Evolutionary conservation across 2,888 invertebrate genomes (phyloP).

Genomic region (Epinotia brunnichana): DNA sequence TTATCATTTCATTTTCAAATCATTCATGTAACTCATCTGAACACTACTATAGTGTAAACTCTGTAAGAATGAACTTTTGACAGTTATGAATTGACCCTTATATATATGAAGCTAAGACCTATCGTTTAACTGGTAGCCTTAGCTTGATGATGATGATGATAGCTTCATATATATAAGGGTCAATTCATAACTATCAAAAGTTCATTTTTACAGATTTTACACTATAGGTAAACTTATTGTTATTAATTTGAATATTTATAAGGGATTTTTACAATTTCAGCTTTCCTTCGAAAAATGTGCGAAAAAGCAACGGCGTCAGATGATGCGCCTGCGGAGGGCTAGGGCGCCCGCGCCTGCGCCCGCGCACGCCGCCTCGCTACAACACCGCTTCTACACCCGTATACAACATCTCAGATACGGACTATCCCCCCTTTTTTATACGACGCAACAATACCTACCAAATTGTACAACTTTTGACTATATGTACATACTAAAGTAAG

Average conservation of each 20-base stretch:
- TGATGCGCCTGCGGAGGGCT: conserved; percentile 70
- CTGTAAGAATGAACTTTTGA: no score
- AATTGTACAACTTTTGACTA: conserved; percentile 73
- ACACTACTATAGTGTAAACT: no score
- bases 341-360: conserved; percentile 52
- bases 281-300: conserved; percentile 95
- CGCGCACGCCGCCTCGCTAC: conserved; percentile 49
- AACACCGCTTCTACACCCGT: conserved; percentile 57
- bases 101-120: no score
- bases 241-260: neutral
- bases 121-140: no score
- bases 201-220: no score
- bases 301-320: conserved; percentile 69
- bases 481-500: conserved; percentile 82
- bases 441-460: conserved; percentile 65
- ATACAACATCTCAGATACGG: conserved; percentile 74
- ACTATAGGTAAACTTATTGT: neutral
- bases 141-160: no score
- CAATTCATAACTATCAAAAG: no score
- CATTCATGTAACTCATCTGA: conserved; percentile 15
- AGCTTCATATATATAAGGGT: no score
- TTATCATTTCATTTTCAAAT: conserved; percentile 11
- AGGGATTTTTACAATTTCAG: conserved; percentile 71
- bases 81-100: no score
- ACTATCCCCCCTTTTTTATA: conserved; percentile 75